These are phyloP conservation scores for Drosophila picticornis DNA, from an alignment of 2,888 invertebrate genomes.

Conservation along the genomic window DNA sequence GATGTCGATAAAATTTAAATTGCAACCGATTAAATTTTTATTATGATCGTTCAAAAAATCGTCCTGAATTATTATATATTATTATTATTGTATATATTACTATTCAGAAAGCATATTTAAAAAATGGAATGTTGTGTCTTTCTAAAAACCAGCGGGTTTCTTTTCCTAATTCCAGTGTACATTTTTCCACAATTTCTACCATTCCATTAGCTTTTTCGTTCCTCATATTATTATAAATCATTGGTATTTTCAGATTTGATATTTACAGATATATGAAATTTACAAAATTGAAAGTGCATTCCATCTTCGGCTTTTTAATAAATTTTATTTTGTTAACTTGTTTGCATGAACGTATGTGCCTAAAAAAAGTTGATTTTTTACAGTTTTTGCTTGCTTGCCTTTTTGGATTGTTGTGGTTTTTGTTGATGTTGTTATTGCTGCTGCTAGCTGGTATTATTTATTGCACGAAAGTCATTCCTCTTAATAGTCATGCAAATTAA, in stretches of 20 bases:
- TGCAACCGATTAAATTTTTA: neutral
- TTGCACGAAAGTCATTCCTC: constrained; percentile 81
- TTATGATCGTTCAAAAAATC: neutral
- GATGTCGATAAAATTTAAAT: neutral
- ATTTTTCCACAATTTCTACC: neutral
- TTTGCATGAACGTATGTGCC: constrained; percentile 20
- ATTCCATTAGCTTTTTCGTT: neutral
- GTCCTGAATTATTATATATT: fast-evolving
- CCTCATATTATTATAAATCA: neutral
- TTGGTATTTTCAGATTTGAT: neutral
- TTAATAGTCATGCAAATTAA: constrained; percentile 83
- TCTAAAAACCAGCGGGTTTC: neutral
- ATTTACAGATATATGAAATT: too few species aligned
- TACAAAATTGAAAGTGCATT: constrained; percentile 36
- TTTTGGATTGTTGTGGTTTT: constrained; percentile 39
- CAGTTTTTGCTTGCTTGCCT: constrained; percentile 48
- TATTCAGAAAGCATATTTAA: neutral
- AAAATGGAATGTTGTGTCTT: neutral
- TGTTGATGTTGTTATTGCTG: constrained; percentile 40
- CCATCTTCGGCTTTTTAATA: neutral
- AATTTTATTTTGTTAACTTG: neutral
- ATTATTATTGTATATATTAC: too few species aligned
- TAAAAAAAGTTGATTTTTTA: constrained; percentile 63
- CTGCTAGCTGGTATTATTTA: constrained; percentile 64
- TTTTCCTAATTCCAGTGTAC: neutral